Base-by-base conservation (phyloP, 1,140 invertebrate genomes). In the Drosophila persimilis region DNA sequence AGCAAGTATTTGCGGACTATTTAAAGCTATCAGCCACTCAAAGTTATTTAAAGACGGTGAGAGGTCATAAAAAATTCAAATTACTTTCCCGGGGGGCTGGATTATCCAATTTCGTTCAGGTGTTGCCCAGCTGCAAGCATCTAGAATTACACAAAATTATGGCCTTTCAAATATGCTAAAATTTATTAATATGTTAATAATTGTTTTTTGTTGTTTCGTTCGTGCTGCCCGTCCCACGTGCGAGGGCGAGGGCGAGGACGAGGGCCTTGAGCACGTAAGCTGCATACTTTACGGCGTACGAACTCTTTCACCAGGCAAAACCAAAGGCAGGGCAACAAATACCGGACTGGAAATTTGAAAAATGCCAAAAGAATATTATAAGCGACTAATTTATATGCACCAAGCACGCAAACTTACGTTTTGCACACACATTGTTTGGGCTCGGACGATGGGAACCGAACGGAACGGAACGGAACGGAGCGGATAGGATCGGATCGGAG, bases 161-260 rank as follows among this genome's bases (percentile, higher is more conserved):
- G 75, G 84, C 84, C 83, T 70, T 61, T 88, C 83, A 88, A 80
- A 79, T 88, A 88, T 88, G 79, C 78, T 88, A 79, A 88, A 80
- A 88, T 88, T 88, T 88, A 88, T 88, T 88, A 88, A 88, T 88
- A 88, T 88, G 83, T 88, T 88, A 88, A 88, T 88, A 88, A 88
- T 88, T 88, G 83, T 89, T 73, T 81, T 80, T 77, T 79, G 59
- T 43, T 62, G 77, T 45, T 50, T 63, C 44, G 46, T 54, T 57
- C 44, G 51, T 45, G 57, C 20, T 47, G 59, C 11, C 35, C 35
- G 11, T 13, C 52, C 24, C 52, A 47, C 11, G 22, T 17, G 44
- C 56, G 45, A 39, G 2, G 35, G 11, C 13, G 11, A 4, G 11
- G 17, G 39, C 78, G 45, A 39, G 2, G 35, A 11, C 13, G 11